Percentiles rank a stretch among this genome's conserved stretches.
Conservation (phyloP, 2,797 vertebrate species). For the Chelidonichthys spinosus region DNA sequence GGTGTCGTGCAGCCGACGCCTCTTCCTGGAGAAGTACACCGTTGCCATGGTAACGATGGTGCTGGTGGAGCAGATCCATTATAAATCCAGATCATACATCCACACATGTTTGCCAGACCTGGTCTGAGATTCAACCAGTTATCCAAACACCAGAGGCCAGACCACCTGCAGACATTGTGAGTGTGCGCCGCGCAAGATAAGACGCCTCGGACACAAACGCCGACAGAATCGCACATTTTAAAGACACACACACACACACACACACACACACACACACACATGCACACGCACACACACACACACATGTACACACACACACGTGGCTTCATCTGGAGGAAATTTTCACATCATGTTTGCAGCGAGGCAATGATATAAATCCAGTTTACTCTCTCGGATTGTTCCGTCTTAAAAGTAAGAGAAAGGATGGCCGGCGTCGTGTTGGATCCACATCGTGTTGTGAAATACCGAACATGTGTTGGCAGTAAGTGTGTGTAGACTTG, state of each 20-base stretch:
- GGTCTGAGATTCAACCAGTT: conserved; percentile 2
- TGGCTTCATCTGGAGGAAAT: conserved; percentile 9
- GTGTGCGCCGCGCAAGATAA: neutral
- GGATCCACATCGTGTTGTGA: too few species aligned
- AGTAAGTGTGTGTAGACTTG: neutral
- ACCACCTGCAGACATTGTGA: neutral
- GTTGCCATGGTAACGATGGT: conserved; percentile 13
- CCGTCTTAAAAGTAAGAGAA: conserved; percentile 19
- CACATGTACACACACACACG: conserved; percentile 5
- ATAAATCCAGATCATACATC: conserved; percentile 8
- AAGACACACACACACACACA: neutral
- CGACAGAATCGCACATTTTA: too few species aligned
- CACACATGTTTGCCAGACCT: conserved; percentile 1
- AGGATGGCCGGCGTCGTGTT: conserved; percentile 1
- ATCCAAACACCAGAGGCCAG: conserved; percentile 7
- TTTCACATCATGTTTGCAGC: neutral
- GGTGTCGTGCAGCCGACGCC: conserved; percentile 2
- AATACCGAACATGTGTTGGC: neutral
- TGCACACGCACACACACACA: neutral
- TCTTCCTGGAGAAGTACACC: conserved; percentile 9
- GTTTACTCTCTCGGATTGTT: conserved; percentile 4
- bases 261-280: neutral
- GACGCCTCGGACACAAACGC: neutral
- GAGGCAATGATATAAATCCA: conserved; percentile 2
- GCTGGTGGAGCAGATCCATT: neutral